Base-by-base conservation (phyloP, 2,797 vertebrate genomes). In the Rhadinocentrus ornatus region DNA sequence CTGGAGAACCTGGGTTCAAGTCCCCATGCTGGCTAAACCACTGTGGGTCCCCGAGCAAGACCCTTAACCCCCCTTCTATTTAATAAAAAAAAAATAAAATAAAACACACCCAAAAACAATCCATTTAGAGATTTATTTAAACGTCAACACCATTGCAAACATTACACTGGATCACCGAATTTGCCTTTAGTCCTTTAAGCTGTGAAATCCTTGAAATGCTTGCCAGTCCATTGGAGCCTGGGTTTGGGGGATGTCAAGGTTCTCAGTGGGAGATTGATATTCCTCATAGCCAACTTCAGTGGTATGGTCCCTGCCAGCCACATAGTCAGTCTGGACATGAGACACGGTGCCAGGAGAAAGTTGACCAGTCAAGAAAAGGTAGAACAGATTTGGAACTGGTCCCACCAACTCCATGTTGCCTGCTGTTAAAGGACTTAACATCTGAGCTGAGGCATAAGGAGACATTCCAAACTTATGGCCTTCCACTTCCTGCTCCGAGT, bases 311-410 rank as follows among this genome's bases (percentile, higher is more conserved):
- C 3, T 8, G 0, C 80, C 85, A 1, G 0, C 18, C 15, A 82
- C 41, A 1, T 77, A 69, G 4, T 80, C 63, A 0, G 71, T 35
- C 18, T 68, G 20, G 20, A 24, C 63, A 41, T 72, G 50, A 0
- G 74, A 10, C 5, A 63, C 0, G 0, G 48, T 78, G 35, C 81
- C 81, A 63, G 68, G 68, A 69, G 77, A 77, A 65, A 82, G 39
- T 1, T 63, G 80, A 32, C 69, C 61, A n/a, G 53, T 71, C 46
- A 86, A 24, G 24, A 85, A 83, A 18, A 44, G 54, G 31, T 62
- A 57, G 29, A 48, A 69, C 0, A 13, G 7, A 31, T 39, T 39
- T 7, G 29, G 11, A 13, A 20, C 0, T 26, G 24, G 53, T 3
- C 1, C 5, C 15, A 1, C 27, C 13, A 53, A 41, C 0, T 31